Conservation (phyloP, 2,113 vertebrate species). For the Theristicus caerulescens region DNA sequence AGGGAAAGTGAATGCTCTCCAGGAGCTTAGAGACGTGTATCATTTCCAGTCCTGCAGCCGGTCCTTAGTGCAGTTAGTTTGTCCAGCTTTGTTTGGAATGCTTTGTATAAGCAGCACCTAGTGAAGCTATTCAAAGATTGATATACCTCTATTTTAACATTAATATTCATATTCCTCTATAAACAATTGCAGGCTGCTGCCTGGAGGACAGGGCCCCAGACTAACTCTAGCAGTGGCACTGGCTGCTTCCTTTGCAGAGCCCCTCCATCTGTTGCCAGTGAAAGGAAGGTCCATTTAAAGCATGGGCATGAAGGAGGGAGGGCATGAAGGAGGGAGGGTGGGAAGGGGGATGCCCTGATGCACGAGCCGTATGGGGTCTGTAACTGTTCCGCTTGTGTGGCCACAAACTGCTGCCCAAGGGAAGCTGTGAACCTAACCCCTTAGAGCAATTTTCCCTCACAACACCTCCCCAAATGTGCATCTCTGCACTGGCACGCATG, state of each 20-base stretch:
- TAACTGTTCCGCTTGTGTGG: background rate
- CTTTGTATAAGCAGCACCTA: background rate
- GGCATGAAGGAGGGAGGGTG: background rate
- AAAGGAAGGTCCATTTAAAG: background rate
- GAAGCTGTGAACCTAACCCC: background rate
- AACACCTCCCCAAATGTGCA: background rate
- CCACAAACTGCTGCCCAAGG: background rate
- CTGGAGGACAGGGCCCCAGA: background rate
- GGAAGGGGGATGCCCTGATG: background rate
- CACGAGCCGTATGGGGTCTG: accelerated
- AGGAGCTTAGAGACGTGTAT: accelerated
- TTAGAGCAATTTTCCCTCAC: background rate
- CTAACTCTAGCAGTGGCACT: background rate
- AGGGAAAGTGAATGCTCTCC: background rate
- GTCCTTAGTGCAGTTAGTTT: background rate
- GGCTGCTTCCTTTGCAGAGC: background rate
- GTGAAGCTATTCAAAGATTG: background rate
- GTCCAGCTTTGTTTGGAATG: background rate
- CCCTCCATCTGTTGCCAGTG: background rate
- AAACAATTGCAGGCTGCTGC: background rate
- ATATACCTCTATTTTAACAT: background rate
- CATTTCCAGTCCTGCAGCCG: background rate
- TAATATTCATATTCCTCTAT: background rate
- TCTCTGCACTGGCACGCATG: background rate
- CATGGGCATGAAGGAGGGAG: accelerated